Evolutionary conservation across 2,888 invertebrate genomes (phyloP).

Genomic region (Euphydryas editha): DNA sequence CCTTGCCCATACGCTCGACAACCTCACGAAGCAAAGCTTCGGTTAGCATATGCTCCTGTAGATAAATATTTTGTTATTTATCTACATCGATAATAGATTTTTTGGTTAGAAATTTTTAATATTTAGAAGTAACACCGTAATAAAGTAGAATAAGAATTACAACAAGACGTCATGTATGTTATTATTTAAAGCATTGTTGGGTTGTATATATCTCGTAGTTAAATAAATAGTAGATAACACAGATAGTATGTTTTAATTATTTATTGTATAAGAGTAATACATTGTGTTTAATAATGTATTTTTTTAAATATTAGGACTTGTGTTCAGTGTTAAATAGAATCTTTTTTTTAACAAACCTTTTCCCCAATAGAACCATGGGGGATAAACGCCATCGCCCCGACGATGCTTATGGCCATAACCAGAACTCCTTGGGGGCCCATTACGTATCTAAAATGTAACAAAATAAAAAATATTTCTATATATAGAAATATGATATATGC

Average conservation of each 20-base stretch:
- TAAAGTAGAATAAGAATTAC: too few relatives aligned
- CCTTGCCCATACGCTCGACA: constrained; percentile 90
- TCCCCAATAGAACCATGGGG: constrained; percentile 83
- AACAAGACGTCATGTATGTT: too few relatives aligned
- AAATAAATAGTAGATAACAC: too few relatives aligned
- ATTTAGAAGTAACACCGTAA: not conserved
- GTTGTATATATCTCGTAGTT: too few relatives aligned
- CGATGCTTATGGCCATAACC: constrained; percentile 75
- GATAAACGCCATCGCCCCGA: constrained; percentile 76
- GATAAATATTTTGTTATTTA: not conserved
- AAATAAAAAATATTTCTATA: constrained; percentile 36
- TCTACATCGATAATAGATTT: not conserved
- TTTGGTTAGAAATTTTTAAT: not conserved
- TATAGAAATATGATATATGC: too few relatives aligned
- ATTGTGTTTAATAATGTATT: too few relatives aligned
- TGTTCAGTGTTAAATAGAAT: too few relatives aligned
- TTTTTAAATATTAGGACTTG: too few relatives aligned
- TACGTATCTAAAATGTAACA: constrained; percentile 68
- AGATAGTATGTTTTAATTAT: too few relatives aligned
- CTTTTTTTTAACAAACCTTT: constrained; percentile 61
- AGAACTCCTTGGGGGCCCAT: constrained; percentile 72
- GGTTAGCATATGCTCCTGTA: constrained; percentile 86
- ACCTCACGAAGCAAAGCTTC: constrained; percentile 90
- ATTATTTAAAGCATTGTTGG: too few relatives aligned
- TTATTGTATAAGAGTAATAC: too few relatives aligned